Evolutionary conservation across 2,888 invertebrate species (phyloP).

Genomic region (Acrocyrtus sp.): DNA sequence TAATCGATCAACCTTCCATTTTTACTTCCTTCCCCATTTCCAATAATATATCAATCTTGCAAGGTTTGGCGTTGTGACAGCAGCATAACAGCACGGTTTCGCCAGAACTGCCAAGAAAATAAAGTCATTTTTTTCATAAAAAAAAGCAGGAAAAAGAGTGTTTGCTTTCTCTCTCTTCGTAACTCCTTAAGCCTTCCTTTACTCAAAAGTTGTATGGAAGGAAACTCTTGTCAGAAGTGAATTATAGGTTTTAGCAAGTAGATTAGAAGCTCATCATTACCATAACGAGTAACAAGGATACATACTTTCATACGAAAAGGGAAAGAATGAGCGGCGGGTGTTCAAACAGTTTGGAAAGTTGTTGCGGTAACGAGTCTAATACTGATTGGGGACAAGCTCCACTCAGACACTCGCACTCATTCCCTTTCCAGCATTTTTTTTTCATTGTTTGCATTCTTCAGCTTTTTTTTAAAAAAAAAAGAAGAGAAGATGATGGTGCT

Average conservation of each 20-base stretch:
- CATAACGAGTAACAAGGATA: background rate
- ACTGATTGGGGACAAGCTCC: background rate
- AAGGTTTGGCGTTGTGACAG: too few species aligned
- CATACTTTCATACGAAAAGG: background rate
- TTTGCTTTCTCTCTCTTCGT: too few species aligned
- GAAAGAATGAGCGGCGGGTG: constrained; percentile 1
- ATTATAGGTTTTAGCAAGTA: constrained; percentile 26
- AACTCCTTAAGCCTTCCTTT: too few species aligned
- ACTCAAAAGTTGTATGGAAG: too few species aligned
- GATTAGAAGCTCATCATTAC: constrained; percentile 37
- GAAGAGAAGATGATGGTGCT: constrained; percentile 10
- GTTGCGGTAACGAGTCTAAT: constrained; percentile 40
- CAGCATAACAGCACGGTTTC: too few species aligned
- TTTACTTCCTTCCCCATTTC: too few species aligned
- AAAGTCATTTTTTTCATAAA: too few species aligned
- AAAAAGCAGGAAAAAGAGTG: too few species aligned
- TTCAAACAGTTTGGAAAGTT: constrained; percentile 33
- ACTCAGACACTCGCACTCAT: too few species aligned
- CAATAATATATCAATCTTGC: constrained; percentile 36
- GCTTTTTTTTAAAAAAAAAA: too few species aligned
- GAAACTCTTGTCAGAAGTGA: constrained; percentile 1
- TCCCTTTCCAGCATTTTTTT: constrained; percentile 6
- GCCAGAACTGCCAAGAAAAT: constrained; percentile 1
- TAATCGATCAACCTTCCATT: constrained; percentile 32
- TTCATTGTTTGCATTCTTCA: constrained; percentile 34